Evolutionary conservation across 2,888 invertebrate genomes (phyloP), one percentile per base, ranked within the genome.

Genomic region (Cataglyphis altisquamis): DNA sequence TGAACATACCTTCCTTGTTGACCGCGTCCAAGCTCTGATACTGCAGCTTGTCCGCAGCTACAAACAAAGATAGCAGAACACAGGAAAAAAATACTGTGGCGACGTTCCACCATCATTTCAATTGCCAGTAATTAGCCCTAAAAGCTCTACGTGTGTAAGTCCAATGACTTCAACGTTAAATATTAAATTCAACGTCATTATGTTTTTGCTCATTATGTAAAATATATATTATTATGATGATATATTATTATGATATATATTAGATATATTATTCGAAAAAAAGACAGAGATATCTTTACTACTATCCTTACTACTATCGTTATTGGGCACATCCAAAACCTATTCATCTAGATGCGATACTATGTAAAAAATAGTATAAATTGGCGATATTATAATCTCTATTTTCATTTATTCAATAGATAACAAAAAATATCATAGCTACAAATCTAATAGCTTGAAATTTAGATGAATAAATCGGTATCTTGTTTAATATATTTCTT

Each of bases 1-100:
- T 91, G 87, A 91, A 94, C 95, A 93, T 96, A 97, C 97, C 97
- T 96, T 96, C 95, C 92, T 95, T 95, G 94, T 96, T 96, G 94
- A 96, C 96, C 94, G 96, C 96, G 94, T 96, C 96, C 95, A 96
- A 95, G 95, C 96, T 96, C 95, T 96, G 96, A 95, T 96, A 96
- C 93, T 96, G 96, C 95, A 96, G 95, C 93, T 96, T 95, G 93
- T 95, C 96, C 94, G 95, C 95, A 95, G 95, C 95, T 94, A 95
- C 93, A 93, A 93, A 93, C 94, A 93, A 94, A 94, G 93, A 94
- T 92, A 94, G 92, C 92, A 93, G 84, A 92, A 93, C 88, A 91
- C 90, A 86, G 60, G 77, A 67, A 52, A 60, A 68, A 86, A 80
- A 72, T 83, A 86, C 75, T 86, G 83, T 87, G 83, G 84, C 73